A percentile compares a stretch with the other conserved stretches of the same genome.
Conservation (phyloP, 2,113 vertebrate species). For the Macquaria australasica region DNA sequence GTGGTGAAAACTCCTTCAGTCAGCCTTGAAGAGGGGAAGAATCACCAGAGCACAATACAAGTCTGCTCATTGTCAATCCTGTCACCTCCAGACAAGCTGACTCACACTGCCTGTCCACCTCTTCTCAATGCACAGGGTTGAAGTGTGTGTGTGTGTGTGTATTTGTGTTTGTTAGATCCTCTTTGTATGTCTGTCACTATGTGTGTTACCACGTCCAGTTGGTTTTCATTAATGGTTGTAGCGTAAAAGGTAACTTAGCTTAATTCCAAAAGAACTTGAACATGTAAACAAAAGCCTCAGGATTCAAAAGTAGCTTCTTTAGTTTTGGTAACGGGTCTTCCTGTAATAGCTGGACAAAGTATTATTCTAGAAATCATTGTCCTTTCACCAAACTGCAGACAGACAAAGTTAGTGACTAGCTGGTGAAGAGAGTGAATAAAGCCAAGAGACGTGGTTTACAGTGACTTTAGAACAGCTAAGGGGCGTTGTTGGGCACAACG, state of each 20-base stretch:
- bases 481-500: too few relatives aligned
- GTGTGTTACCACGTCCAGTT: neutral
- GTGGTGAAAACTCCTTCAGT: slow-evolving; percentile 32
- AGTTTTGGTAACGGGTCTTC: neutral
- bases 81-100: slow-evolving; percentile 52
- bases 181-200: neutral
- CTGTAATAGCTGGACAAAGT: neutral
- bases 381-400: too few relatives aligned
- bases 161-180: neutral
- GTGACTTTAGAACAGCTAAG: too few relatives aligned
- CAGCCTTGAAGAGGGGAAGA: slow-evolving; percentile 59
- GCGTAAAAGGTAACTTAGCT: neutral
- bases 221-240: neutral
- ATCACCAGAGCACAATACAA: slow-evolving; percentile 48
- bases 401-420: too few relatives aligned
- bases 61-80: slow-evolving; percentile 58
- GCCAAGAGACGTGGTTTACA: too few relatives aligned
- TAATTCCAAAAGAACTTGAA: neutral
- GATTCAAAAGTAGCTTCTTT: too few relatives aligned
- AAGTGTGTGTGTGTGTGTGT: neutral
- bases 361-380: neutral
- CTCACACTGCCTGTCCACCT: slow-evolving; percentile 27
- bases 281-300: too few relatives aligned
- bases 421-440: too few relatives aligned
- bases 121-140: slow-evolving; percentile 1